Conservation (phyloP, 2,113 vertebrate genomes). For the Calyptomena viridis region DNA sequence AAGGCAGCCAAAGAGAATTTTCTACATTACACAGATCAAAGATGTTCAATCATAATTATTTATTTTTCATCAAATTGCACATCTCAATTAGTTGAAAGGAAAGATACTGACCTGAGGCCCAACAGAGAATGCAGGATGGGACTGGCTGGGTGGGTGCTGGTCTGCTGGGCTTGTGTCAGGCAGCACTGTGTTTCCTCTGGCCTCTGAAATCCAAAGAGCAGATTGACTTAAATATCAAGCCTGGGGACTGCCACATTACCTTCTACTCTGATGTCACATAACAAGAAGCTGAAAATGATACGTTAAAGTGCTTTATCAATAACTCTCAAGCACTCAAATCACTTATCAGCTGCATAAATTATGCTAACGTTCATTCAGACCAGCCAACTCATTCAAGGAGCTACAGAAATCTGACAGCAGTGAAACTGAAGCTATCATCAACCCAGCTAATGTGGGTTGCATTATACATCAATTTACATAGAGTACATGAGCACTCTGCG, state of each 20-base stretch:
- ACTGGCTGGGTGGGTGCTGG: slow-evolving; percentile 84
- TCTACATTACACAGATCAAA: slow-evolving; percentile 26
- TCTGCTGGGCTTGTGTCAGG: slow-evolving; percentile 87
- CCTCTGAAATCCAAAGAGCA: slow-evolving; percentile 78
- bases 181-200: slow-evolving; percentile 75
- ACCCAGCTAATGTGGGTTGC: slow-evolving; percentile 57
- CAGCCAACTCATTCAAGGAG: slow-evolving; percentile 73
- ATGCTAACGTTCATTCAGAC: slow-evolving; percentile 69
- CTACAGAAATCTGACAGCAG: slow-evolving; percentile 74
- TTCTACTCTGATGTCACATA: slow-evolving; percentile 68
- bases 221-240: slow-evolving; percentile 66
- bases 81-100: background rate
- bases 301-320: slow-evolving; percentile 86
- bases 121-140: slow-evolving; percentile 86
- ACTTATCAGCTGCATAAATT: slow-evolving; percentile 81
- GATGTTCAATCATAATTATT: slow-evolving; percentile 23
- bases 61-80: slow-evolving; percentile 10
- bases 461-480: slow-evolving; percentile 81
- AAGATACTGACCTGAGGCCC: slow-evolving; percentile 89
- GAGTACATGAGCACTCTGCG: background rate
- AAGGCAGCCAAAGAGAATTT: slow-evolving; percentile 14
- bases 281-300: slow-evolving; percentile 70
- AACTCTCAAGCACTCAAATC: slow-evolving; percentile 74
- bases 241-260: slow-evolving; percentile 56
- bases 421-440: slow-evolving; percentile 68